Percentiles rank a stretch among this genome's conserved stretches.
Conservation (phyloP, 2,888 invertebrate genomes). For the Therioaphis trifolii region DNA sequence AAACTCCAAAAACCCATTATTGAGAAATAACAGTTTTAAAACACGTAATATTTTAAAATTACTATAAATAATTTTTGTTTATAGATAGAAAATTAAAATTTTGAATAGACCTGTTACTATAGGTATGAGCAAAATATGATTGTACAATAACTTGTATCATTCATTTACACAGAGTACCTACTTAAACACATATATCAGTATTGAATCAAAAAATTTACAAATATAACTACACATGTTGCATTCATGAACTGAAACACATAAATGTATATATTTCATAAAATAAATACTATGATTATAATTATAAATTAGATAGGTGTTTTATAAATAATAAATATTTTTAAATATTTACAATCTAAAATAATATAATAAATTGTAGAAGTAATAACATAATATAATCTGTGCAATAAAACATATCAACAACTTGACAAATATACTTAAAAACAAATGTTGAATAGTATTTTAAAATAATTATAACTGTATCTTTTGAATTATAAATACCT, state of each 20-base stretch:
- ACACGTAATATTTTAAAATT: neutral
- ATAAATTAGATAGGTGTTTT: neutral
- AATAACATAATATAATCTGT: neutral
- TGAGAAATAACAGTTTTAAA: neutral
- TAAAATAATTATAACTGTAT: neutral
- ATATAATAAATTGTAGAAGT: neutral
- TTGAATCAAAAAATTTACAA: neutral
- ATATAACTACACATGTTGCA: no score
- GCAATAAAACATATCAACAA: no score
- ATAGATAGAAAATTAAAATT: neutral
- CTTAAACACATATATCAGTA: neutral
- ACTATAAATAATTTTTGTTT: neutral
- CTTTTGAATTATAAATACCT: no score
- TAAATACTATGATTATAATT: neutral
- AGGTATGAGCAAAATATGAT: neutral
- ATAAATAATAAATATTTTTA: slow-evolving; percentile 10
- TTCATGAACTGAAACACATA: neutral
- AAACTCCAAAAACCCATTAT: no score
- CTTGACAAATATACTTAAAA: no score
- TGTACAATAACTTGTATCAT: neutral
- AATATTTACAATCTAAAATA: neutral
- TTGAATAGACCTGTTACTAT: neutral
- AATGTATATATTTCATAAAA: neutral
- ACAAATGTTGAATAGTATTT: no score
- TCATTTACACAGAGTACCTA: neutral